Evolutionary conservation across 2,888 invertebrate genomes (phyloP), one percentile per base, ranked within the genome.

Genomic region (Leucoptera coffeella): DNA sequence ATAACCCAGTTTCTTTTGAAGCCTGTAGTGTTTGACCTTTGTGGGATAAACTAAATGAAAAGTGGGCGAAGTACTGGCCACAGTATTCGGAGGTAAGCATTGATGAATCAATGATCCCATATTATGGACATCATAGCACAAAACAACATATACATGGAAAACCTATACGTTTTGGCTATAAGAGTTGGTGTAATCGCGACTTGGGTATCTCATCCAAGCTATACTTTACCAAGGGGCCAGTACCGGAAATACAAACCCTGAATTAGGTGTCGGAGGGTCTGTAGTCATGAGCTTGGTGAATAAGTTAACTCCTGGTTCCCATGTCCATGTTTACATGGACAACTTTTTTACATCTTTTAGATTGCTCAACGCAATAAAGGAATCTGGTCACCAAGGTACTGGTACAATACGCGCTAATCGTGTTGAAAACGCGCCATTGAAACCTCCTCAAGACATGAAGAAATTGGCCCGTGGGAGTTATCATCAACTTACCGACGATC

Each of bases 21-120:
- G n/a, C n/a, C n/a, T n/a, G n/a, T n/a, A n/a, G n/a, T n/a, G 32
- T 44, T 14, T 35, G 40, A 6, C 44, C 42, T 15, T n/a, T n/a
- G n/a, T n/a, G n/a, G n/a, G n/a, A n/a, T n/a, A n/a, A n/a, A n/a
- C n/a, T n/a, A n/a, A n/a, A n/a, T n/a, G n/a, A n/a, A n/a, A n/a
- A n/a, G n/a, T n/a, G n/a, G n/a, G n/a, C n/a, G n/a, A n/a, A n/a
- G n/a, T n/a, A n/a, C n/a, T n/a, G n/a, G n/a, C n/a, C n/a, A n/a
- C n/a, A n/a, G n/a, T n/a, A n/a, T n/a, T n/a, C n/a, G n/a, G n/a
- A n/a, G n/a, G n/a, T n/a, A n/a, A n/a, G n/a, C n/a, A 24, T 47
- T 27, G 48, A 47, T 33, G 43, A 50, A 33, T 34, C 38, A 10
- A 47, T 51, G 47, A 38, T 44, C 14, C 44, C 43, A 4, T 51